Base-by-base conservation (phyloP, 2,888 invertebrate species). In the Stenodera caucasica region DNA sequence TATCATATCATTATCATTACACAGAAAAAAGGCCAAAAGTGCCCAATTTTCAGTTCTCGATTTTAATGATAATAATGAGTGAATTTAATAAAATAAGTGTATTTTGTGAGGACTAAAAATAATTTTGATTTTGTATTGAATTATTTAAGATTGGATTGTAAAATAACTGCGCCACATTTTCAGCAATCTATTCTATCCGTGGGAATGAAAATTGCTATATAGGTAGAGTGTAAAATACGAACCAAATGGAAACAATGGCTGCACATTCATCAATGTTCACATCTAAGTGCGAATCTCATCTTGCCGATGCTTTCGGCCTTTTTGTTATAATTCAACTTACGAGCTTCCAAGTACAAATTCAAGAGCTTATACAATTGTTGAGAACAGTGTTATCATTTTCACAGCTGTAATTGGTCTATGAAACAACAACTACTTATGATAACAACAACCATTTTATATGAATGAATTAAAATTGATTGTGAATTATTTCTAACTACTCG, bases 171-270 rank as follows among this genome's bases (percentile, higher is more conserved):
- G 21, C 45, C 45, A 45, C 21, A 21, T 45, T 45, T 45, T 30
- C 53, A 33, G 18, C 45, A 15, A 53, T 57, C 23, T 53, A 53
- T 55, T 56, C 45, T 45, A 63, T 53, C 62, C 66, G 67, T 68
- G 68, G 64, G 68, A 67, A 68, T 66, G 53, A 53, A 53, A 53
- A 53, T 32, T 53, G 53, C 64, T 58, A 45, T 56, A 32, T 52
- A 58, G 57, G 49, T 54, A 52, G 53, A 59, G 67, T 63, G 67
- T 69, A 69, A 70, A 70, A 70, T 70, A 70, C 70, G 69, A 62
- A 70, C 69, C 66, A 64, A 55, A 60, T 58, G 58, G 63, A 68
- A 60, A 70, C 70, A 70, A 70, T 70, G 61, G 70, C 56, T 58
- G 58, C 60, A 52, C 70, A 67, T 70, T 66, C 64, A 70, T 70